phyloP scores from a whole-genome alignment of 2,888 invertebrate species.

The Pseudococcus jackbeardsleyi region DNA sequence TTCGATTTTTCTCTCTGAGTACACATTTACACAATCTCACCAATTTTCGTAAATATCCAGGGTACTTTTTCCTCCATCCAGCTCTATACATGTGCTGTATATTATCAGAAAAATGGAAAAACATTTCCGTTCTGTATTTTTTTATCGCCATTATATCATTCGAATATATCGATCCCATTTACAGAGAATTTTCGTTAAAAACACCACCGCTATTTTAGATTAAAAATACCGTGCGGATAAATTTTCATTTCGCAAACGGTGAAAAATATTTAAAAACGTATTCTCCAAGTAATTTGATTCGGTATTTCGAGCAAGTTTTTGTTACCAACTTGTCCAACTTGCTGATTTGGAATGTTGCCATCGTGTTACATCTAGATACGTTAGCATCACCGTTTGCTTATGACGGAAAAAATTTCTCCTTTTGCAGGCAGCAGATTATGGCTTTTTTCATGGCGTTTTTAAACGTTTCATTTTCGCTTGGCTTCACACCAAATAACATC shows the following conservation, averaged over 20 bases:
- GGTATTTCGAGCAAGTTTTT: slow-evolving; percentile 14
- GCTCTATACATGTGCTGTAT: no score
- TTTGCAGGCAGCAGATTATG: slow-evolving; percentile 19
- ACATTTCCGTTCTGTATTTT: no score
- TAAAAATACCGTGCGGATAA: neutral
- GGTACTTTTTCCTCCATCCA: no score
- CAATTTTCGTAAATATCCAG: no score
- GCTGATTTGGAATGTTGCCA: slow-evolving; percentile 50
- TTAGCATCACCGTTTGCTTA: slow-evolving; percentile 39
- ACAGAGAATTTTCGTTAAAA: neutral
- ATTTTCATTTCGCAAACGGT: neutral
- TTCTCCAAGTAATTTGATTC: slow-evolving; percentile 38
- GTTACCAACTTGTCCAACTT: slow-evolving; percentile 39
- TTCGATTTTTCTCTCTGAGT: no score
- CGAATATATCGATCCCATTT: no score
- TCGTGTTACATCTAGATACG: slow-evolving; percentile 29
- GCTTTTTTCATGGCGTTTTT: slow-evolving; percentile 42
- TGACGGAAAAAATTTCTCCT: slow-evolving; percentile 39
- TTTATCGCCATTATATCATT: no score
- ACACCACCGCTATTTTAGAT: neutral
- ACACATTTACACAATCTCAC: no score
- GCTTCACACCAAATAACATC: slow-evolving; percentile 49
- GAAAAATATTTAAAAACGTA: slow-evolving; percentile 40
- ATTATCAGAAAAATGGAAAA: no score
- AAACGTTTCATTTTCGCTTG: slow-evolving; percentile 53